These are phyloP conservation scores for Aviceda subcristata DNA, from an alignment of 2,113 vertebrate species.

Conservation along the genomic window DNA sequence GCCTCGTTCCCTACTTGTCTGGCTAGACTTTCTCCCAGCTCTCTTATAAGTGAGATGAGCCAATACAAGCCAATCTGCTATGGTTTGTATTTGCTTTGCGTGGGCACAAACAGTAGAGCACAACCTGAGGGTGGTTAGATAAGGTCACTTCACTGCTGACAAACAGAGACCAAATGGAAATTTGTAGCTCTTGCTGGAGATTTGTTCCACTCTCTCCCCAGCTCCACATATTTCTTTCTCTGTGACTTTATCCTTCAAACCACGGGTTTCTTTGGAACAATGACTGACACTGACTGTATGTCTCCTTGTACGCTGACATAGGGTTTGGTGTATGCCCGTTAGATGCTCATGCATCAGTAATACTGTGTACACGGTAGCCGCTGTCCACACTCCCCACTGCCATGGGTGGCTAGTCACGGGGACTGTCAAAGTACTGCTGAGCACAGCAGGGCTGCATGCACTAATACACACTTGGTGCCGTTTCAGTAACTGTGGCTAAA, in stretches of 20 bases:
- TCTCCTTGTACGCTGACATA: neutral
- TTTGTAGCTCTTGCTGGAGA: neutral
- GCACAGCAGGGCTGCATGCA: accelerated
- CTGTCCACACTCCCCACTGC: neutral
- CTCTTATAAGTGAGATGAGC: neutral
- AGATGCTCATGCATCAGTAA: neutral
- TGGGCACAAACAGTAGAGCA: neutral
- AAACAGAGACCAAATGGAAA: neutral
- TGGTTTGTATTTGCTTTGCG: neutral
- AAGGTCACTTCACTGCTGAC: neutral
- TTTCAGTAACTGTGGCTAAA: neutral
- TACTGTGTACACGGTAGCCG: accelerated
- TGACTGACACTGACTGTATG: accelerated
- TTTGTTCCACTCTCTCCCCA: neutral
- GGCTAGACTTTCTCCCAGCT: neutral
- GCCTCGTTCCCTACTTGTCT: neutral
- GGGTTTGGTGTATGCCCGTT: neutral
- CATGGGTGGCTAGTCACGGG: accelerated
- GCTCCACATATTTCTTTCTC: accelerated
- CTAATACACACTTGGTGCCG: neutral
- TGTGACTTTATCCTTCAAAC: neutral
- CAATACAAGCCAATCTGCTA: neutral
- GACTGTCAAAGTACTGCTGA: neutral
- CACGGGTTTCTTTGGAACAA: neutral
- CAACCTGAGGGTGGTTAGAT: neutral